These are phyloP conservation scores for Conus betulinus DNA, from an alignment of 1,140 invertebrate genomes.

Conservation along the genomic window DNA sequence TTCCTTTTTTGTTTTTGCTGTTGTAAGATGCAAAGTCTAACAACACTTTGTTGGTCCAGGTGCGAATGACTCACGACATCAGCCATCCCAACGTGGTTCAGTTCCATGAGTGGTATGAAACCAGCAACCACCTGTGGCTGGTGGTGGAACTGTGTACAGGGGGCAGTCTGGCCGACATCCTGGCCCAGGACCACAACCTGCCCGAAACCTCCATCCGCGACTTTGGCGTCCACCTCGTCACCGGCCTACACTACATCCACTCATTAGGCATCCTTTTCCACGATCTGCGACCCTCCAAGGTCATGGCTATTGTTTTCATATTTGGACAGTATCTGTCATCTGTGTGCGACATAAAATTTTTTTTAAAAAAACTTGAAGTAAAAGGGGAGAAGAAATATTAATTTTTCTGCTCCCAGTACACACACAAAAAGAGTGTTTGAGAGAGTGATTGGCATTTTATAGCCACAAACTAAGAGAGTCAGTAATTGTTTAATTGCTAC, in stretches of 20 bases:
- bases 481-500: too few relatives aligned
- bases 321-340: background rate
- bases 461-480: too few relatives aligned
- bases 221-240: constrained; percentile 73
- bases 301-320: background rate
- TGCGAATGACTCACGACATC: constrained; percentile 75
- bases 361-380: too few relatives aligned
- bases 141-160: constrained; percentile 76
- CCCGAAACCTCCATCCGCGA: constrained; percentile 72
- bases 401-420: too few relatives aligned
- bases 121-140: constrained; percentile 76
- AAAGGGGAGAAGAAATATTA: too few relatives aligned
- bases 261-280: constrained; percentile 74
- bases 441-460: too few relatives aligned
- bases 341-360: background rate
- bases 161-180: constrained; percentile 72
- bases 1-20: too few relatives aligned
- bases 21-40: too few relatives aligned
- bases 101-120: constrained; percentile 77
- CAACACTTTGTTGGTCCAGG: constrained; percentile 44
- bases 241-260: constrained; percentile 74
- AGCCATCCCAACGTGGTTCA: constrained; percentile 73
- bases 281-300: constrained; percentile 72
- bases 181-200: constrained; percentile 71
- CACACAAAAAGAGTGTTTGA: too few relatives aligned